Evolutionary conservation across 1,140 invertebrate genomes (phyloP), one percentile per base, ranked within the genome.

Genomic region (Pseudomyrmex sp.): DNA sequence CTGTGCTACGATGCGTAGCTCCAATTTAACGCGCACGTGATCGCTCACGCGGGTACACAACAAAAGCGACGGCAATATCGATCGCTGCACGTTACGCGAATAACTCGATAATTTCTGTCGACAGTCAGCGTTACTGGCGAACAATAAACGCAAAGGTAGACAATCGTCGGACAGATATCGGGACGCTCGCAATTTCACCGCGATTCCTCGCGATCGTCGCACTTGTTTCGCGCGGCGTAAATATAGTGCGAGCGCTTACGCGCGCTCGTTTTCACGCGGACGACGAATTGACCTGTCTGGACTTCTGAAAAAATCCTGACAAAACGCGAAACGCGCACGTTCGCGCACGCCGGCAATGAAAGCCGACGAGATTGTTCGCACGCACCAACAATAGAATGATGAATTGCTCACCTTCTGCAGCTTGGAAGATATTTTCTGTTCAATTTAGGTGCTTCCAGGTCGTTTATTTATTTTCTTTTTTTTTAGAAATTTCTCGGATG

Each of bases 331-430:
- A 68, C 26, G 10, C 44, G 58, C 26, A 8, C 52, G 58, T 46
- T 9, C 63, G 44, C 44, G 20, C 59, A 15, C 13, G 44, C 18
- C 63, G 44, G 50, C 63, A 68, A 9, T 59, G 54, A 52, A 35
- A 20, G 44, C 54, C 59, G 76, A 70, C 54, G 76, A 80, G 76
- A 80, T 70, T 59, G 63, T 80, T 80, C 66, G 20, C 44, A 59
- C 66, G 76, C 66, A 80, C 76, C 35, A 70, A 80, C 76, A 80
- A 80, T 80, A 15, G 66, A 70, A n/a, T 80, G 76, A 80, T 59
- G 54, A 70, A 80, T 70, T 59, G 76, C 54, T 80, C 76, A 70
- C 76, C 70, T 69, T 48, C 44, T 35, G 66, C 76, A 59, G 46
- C 35, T 59, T 70, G 66, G 44, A 80, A 62, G 66, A 80, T 80